A percentile compares a stretch with the other conserved stretches of the same genome.
Conservation (phyloP, 1,140 invertebrate genomes). For the Parasteatoda tepidariorum region DNA sequence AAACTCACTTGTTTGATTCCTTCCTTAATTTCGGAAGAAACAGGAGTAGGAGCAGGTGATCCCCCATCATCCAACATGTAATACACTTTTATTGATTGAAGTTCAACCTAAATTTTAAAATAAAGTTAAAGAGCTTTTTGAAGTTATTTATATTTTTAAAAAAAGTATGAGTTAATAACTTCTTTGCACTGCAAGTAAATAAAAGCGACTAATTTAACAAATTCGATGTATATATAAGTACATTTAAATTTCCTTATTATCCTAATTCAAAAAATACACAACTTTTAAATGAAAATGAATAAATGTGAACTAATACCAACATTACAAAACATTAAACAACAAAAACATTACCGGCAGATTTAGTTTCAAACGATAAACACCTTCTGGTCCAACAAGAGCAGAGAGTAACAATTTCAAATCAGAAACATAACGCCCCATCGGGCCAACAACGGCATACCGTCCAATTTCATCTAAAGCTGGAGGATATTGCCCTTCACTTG, state of each 20-base stretch:
- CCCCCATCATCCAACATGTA: conserved; percentile 88
- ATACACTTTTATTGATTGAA: conserved; percentile 80
- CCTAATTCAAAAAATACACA: too few species aligned
- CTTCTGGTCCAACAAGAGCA: conserved; percentile 57
- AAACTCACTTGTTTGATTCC: conserved; percentile 76
- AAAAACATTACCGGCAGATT: conserved; percentile 69
- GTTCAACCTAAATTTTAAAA: conserved; percentile 70
- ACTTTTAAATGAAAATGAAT: too few species aligned
- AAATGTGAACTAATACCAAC: too few species aligned
- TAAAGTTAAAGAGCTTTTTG: not conserved
- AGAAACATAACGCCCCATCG: conserved; percentile 71
- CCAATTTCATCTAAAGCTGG: conserved; percentile 36
- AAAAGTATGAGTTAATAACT: too few species aligned
- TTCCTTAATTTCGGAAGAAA: conserved; percentile 79
- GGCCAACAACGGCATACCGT: conserved; percentile 68
- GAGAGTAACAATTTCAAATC: conserved; percentile 69
- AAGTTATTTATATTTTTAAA: too few species aligned
- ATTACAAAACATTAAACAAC: too few species aligned
- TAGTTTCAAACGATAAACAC: conserved; percentile 76
- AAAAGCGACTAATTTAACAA: too few species aligned
- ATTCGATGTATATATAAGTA: too few species aligned
- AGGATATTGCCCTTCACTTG: conserved; percentile 52
- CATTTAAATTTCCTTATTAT: too few species aligned
- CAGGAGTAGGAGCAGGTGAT: conserved; percentile 78
- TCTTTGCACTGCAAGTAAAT: too few species aligned